Evolutionary conservation across 2,113 vertebrate species (phyloP), one percentile per base, ranked within the genome.

Genomic region (Nycticryphes semicollaris): DNA sequence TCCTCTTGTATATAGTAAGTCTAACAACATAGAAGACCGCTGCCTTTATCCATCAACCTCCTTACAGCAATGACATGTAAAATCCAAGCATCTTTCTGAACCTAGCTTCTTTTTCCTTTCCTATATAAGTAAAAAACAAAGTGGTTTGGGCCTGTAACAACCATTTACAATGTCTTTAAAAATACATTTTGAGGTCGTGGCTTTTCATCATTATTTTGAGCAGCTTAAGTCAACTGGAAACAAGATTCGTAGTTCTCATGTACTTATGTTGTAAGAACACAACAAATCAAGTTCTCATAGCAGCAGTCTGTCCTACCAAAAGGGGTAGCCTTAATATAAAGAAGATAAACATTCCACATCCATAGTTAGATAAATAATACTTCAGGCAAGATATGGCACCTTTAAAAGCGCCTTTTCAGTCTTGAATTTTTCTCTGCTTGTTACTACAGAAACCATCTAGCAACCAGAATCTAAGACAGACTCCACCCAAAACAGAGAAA

Each of bases 401-500:
- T 98, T 97, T 98, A 95, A 97, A 98, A 98, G 96, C 85, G 95
- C 82, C 94, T 98, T 98, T 98, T 98, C 96, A 97, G 95, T 84
- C 97, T 87, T 94, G 94, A 94, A 94, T 95, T 98, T 98, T 97
- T 96, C 97, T 96, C 96, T 95, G 96, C 94, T 96, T 97, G 97
- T 98, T 98, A 95, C 94, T 97, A 96, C 95, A 97, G 96, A 97
- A 97, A 97, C 95, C 92, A 97, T 98, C 97, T 98, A 98, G 98
- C 98, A 98, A 98, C 98, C 93, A 94, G 97, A 97, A 87, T 88
- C 5, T 95, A 96, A 97, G 94, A 96, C 85, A 97, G 97, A 98
- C 98, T 97, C 97, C 98, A 98, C 97, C 98, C 97, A 97, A 97
- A 98, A 97, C 97, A 98, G 96, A 97, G 81, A 90, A 97, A 97